Evolutionary conservation across 2,113 vertebrate genomes (phyloP).

Genomic region (Mirounga angustirostris): DNA sequence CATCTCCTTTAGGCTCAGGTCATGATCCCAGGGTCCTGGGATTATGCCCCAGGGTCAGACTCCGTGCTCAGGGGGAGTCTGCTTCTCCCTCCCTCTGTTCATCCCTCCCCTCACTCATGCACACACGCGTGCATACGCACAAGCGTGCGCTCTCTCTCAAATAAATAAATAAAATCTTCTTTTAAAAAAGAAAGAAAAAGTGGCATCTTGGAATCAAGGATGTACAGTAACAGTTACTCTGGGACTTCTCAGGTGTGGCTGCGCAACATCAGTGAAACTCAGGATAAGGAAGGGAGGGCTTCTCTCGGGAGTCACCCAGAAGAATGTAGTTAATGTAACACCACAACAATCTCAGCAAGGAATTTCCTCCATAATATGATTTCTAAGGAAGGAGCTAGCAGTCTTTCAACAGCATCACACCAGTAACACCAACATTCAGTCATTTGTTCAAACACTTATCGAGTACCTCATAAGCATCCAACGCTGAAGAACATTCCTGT

Average conservation of each 20-base stretch:
- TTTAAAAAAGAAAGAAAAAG: neutral
- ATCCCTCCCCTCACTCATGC: neutral
- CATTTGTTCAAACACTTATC: neutral
- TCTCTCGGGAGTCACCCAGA: neutral
- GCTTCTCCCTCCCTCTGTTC: neutral
- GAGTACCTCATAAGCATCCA: neutral
- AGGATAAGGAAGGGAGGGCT: neutral
- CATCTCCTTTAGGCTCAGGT: neutral
- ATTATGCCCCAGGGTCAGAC: neutral
- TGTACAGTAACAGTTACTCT: neutral
- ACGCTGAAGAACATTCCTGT: neutral
- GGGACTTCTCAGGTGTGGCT: neutral
- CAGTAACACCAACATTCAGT: too few species aligned
- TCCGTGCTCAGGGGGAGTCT: neutral
- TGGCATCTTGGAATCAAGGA: neutral
- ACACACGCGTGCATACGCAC: neutral
- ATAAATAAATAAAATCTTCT: neutral
- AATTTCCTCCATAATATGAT: neutral
- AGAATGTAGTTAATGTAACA: neutral
- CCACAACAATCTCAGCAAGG: neutral
- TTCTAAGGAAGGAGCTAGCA: neutral
- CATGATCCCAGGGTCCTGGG: neutral
- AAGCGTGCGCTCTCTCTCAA: neutral
- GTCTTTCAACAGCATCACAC: neutral
- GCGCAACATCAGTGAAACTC: neutral